Base-by-base conservation (phyloP, 2,888 invertebrate genomes). In the Drosophila gaucha region DNA sequence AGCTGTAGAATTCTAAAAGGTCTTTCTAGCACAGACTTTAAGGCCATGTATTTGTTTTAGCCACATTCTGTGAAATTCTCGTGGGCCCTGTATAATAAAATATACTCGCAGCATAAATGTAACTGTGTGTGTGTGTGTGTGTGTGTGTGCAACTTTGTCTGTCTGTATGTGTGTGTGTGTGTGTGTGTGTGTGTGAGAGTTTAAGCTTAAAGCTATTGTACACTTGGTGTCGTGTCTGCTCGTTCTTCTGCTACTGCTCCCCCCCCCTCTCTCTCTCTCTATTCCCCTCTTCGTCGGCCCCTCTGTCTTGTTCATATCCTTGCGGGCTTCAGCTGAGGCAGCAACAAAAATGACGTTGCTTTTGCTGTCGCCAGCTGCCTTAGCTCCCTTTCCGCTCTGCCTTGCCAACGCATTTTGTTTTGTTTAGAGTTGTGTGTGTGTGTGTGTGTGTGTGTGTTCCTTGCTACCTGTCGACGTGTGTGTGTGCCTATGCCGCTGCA, bases 191-290 rank as follows among this genome's bases (percentile, higher is more conserved):
- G 80, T 84, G 89, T 68, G 86, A 89, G 86, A 89, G 89, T 89
- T 89, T 89, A 85, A 89, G 85, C 85, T 85, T 85, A 88, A 85
- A 89, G 85, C 89, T 85, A 85, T 85, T 89, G 85, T 85, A 85
- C 78, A 89, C 78, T 88, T 87, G 80, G 87, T 85, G 87, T 77
- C 85, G 80, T 85, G 67, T 80, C 86, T 80, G 85, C 82, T 51
- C 54, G 64, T 52, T 54, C 46, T 44, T 12, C 28, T 28, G 44
- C 28, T 18, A 16, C 18, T 14, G 16, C 26, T 24, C 26, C 4
- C 6, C 9, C 28, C 26, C 59, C 35, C 22, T 1, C 9, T 10
- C n/a, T 8, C 24, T 2, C 24, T 1, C 26, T 16, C 14, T 52
- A 62, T 51, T 59, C 54, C 62, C 51, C 65, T 58, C 50, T 57